Evolutionary conservation across 2,113 vertebrate species (phyloP).

Genomic region (Grammomys surdaster): DNA sequence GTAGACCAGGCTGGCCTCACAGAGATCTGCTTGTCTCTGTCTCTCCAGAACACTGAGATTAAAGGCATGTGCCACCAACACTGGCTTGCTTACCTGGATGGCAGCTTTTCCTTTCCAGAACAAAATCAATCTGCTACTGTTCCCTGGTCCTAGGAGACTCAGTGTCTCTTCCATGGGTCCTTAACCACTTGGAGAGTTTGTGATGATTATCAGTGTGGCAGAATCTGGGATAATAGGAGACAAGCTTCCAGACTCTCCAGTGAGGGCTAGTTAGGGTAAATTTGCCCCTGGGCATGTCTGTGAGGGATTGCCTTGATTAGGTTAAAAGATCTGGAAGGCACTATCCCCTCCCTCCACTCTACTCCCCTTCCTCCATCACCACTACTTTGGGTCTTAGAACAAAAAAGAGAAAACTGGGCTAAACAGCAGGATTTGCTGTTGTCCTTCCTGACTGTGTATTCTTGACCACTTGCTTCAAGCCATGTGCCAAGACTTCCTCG

Average conservation of each 20-base stretch:
- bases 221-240: not conserved
- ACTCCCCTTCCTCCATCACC: not conserved
- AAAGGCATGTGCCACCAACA: not conserved
- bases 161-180: not conserved
- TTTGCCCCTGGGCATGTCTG: not conserved
- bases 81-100: not conserved
- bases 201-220: not conserved
- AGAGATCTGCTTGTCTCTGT: not conserved
- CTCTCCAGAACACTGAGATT: not conserved
- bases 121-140: not conserved
- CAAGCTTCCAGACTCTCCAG: not conserved
- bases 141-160: not conserved
- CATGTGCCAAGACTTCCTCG: not conserved
- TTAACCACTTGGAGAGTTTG: not conserved
- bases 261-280: not conserved
- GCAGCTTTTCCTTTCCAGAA: conserved; percentile 2
- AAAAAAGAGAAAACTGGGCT: not conserved
- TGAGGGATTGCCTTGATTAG: not conserved
- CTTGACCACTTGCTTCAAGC: no score
- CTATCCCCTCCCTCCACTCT: not conserved
- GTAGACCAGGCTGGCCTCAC: not conserved
- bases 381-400: not conserved
- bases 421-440: not conserved
- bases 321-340: not conserved
- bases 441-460: no score